Evolutionary conservation across 2,797 vertebrate genomes (phyloP).

Genomic region (Phaenicophaeus curvirostris): DNA sequence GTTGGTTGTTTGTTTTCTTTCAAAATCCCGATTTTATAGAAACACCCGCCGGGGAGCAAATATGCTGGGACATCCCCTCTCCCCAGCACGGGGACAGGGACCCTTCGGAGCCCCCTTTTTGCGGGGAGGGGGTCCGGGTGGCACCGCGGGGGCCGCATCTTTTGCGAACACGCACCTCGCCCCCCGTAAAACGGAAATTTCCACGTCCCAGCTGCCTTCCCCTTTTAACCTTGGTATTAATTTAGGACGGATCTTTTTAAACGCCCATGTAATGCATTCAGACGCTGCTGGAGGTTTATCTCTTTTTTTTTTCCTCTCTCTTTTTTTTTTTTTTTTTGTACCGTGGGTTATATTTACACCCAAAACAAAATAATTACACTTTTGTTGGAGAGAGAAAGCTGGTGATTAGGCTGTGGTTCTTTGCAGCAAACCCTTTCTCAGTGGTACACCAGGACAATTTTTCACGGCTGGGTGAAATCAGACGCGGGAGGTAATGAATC

Average conservation of each 20-base stretch:
- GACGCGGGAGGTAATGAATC: slow-evolving; percentile 86
- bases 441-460: slow-evolving; percentile 85
- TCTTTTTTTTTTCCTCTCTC: background rate
- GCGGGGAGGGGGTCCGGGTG: background rate
- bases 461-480: slow-evolving; percentile 87
- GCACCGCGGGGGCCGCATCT: background rate
- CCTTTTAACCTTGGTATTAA: slow-evolving; percentile 61
- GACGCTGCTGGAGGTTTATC: slow-evolving; percentile 69
- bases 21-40: background rate
- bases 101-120: background rate
- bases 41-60: background rate
- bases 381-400: slow-evolving; percentile 78
- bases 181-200: slow-evolving; percentile 13
- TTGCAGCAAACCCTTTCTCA: slow-evolving; percentile 82
- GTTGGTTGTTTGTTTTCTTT: background rate
- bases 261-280: slow-evolving; percentile 57
- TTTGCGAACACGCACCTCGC: background rate
- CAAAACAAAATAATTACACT: slow-evolving; percentile 84
- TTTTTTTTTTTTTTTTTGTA: background rate
- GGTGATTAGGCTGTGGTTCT: slow-evolving; percentile 80
- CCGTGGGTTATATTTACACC: slow-evolving; percentile 80
- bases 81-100: no score
- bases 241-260: slow-evolving; percentile 56
- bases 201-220: slow-evolving; percentile 39
- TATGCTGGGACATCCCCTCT: background rate